These are phyloP conservation scores for Cepphus grylle DNA, from an alignment of 2,113 vertebrate genomes.

Conservation along the genomic window DNA sequence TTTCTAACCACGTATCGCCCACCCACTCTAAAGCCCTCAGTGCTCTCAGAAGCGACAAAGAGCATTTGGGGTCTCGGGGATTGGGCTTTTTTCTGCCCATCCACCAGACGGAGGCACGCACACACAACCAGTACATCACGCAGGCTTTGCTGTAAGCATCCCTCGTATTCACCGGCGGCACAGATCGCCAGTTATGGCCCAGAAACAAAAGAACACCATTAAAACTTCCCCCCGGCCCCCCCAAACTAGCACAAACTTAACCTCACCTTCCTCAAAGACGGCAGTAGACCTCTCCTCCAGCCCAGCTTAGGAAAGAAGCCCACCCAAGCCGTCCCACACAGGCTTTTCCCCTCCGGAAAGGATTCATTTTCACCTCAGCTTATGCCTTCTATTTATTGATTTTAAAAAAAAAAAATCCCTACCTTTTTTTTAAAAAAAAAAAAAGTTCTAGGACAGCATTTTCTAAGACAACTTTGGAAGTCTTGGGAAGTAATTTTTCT, in stretches of 20 bases:
- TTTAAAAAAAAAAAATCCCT: too few species aligned
- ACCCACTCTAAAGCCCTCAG: not conserved
- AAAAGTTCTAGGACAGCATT: not conserved
- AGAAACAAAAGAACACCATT: not conserved
- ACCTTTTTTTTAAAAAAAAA: not conserved
- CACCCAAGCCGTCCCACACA: not conserved
- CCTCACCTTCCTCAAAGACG: not conserved
- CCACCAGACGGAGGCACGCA: not conserved
- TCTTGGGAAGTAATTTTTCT: not conserved
- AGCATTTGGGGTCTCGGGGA: not conserved
- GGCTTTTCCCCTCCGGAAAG: not conserved
- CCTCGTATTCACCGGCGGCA: not conserved
- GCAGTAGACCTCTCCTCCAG: not conserved
- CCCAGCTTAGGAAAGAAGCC: not conserved
- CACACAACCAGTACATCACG: accelerated
- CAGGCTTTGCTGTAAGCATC: not conserved
- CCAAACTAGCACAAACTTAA: not conserved
- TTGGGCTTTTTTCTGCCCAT: not conserved
- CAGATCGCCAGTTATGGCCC: not conserved
- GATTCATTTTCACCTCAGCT: not conserved
- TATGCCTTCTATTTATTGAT: not conserved
- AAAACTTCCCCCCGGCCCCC: accelerated
- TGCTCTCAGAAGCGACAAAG: not conserved
- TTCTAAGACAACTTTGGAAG: not conserved
- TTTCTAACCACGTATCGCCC: not conserved